Base-by-base conservation (phyloP, 2,113 vertebrate species). In the Gymnocephalus cernua region DNA sequence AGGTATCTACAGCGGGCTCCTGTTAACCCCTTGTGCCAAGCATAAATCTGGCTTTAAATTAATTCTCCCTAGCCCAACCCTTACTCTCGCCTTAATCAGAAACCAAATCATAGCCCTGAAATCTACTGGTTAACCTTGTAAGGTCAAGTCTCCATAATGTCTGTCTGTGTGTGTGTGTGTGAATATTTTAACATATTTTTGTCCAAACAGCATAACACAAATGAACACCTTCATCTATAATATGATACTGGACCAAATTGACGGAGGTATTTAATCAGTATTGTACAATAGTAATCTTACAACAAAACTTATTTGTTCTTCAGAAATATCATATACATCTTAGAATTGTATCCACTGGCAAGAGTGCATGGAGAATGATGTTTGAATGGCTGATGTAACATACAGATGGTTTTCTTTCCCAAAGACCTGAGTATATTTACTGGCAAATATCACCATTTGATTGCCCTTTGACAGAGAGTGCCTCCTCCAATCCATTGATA, bases 401-500 rank as follows among this genome's bases (percentile, higher is more conserved):
- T 3, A 45, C 38, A 70, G 45, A 58, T 68, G 45, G 41, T 23
- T 79, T 65, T 38, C 2, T 32, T 64, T 79, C 23, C 66, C 68
- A 75, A 70, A 65, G 2, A 35, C 8, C 44, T 27, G 11, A 54
- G 10, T 51, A 38, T 44, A 80, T 87, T 74, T 64, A 66, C 53
- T 21, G 8, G 38, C 27, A 76, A 47, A 80, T 84, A 80, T 79
- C 41, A 47, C 6, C 48, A 71, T 84, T 58, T 77, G 53, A 88
- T 76, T 74, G 77, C 63, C 79, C 54, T 91, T 83, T 3, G 16
- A 86, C 54, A 58, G 38, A 47, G 38, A 71, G 54, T 2, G 1
- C 29, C 9, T 70, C 8, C 38, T 41, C 38, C 38, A 74, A 85
- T 82, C 79, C 56, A 74, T 58, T 84, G 79, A 89, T 80, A 81